A percentile compares a stretch with the other conserved stretches of the same genome.
Conservation (phyloP, 2,888 invertebrate species). For the Drosophila hamatofila region DNA sequence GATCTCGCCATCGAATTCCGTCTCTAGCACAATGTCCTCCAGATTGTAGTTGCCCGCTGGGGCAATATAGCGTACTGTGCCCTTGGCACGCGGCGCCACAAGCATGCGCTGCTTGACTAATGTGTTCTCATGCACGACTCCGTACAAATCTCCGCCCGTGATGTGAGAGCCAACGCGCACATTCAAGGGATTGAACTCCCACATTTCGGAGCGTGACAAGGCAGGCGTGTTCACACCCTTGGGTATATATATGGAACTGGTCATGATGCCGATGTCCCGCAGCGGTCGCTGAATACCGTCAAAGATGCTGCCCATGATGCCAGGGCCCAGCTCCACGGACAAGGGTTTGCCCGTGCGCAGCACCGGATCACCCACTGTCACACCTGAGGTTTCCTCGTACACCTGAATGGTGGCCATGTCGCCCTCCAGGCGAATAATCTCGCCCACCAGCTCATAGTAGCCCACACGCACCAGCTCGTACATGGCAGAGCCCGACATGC, state of each 20-base stretch:
- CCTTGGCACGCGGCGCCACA: slow-evolving; percentile 97
- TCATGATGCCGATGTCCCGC: slow-evolving; percentile 96
- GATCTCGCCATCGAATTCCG: slow-evolving; percentile 98
- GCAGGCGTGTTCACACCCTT: slow-evolving; percentile 98
- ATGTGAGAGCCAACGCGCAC: slow-evolving; percentile 97
- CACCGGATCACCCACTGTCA: slow-evolving; percentile 99
- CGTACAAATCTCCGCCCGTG: slow-evolving; percentile 99
- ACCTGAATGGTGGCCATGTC: slow-evolving; percentile 99
- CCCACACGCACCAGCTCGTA: slow-evolving; percentile 99
- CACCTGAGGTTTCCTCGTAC: slow-evolving; percentile 98
- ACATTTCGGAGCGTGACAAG: slow-evolving; percentile 91
- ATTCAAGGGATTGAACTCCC: slow-evolving; percentile 95
- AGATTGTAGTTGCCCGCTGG: slow-evolving; percentile 97
- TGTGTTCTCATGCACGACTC: slow-evolving; percentile 97
- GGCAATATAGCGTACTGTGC: slow-evolving; percentile 97
- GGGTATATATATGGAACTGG: slow-evolving; percentile 99
- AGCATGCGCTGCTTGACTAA: slow-evolving; percentile 98
- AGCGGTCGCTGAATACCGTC: slow-evolving; percentile 99
- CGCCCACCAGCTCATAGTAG: slow-evolving; percentile 98
- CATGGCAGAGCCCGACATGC: slow-evolving; percentile 99
- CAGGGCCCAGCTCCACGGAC: slow-evolving; percentile 99
- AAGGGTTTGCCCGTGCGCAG: slow-evolving; percentile 98
- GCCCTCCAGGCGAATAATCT: slow-evolving; percentile 99
- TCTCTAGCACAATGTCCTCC: slow-evolving; percentile 96
- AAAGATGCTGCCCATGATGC: slow-evolving; percentile 99